Evolutionary conservation across 2,888 invertebrate genomes (phyloP).

Genomic region (Dasysyrphus albostriatus): DNA sequence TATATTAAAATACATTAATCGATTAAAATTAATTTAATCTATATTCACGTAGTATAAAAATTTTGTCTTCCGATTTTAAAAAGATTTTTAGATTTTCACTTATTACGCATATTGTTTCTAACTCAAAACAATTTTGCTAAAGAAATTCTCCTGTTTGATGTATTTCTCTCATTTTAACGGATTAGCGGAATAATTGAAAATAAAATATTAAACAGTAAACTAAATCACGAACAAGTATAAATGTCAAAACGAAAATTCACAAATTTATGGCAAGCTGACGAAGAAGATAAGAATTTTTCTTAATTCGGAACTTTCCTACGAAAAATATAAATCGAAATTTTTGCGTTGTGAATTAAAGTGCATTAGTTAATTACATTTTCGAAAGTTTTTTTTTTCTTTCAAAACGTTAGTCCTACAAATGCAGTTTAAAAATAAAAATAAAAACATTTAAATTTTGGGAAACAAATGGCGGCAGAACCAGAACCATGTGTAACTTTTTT

Average conservation of each 20-base stretch:
- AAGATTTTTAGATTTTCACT: too few relatives aligned
- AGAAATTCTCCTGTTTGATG: conserved; percentile 12
- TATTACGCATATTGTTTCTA: too few relatives aligned
- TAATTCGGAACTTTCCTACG: neutral
- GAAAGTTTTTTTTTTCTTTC: neutral
- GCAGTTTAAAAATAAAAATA: neutral
- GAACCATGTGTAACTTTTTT: conserved; percentile 32
- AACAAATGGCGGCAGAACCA: conserved; percentile 49
- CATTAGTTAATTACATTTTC: neutral
- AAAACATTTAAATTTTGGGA: neutral
- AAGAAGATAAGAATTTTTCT: conserved; percentile 6
- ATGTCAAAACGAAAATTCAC: conserved; percentile 48
- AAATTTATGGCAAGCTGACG: conserved; percentile 13
- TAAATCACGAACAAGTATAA: conserved; percentile 20
- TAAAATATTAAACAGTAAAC: conserved; percentile 27
- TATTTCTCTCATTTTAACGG: conserved; percentile 2
- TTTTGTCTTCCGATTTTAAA: too few relatives aligned
- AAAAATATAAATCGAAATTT: neutral
- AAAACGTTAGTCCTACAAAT: neutral
- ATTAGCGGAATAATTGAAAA: conserved; percentile 15
- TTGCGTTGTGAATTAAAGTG: neutral
- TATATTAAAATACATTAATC: too few relatives aligned
- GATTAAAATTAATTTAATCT: too few relatives aligned
- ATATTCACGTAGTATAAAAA: too few relatives aligned
- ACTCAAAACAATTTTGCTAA: neutral